phyloP scores from a whole-genome alignment of 2,888 invertebrate genomes.

The Sarcophaga rosellei region DNA sequence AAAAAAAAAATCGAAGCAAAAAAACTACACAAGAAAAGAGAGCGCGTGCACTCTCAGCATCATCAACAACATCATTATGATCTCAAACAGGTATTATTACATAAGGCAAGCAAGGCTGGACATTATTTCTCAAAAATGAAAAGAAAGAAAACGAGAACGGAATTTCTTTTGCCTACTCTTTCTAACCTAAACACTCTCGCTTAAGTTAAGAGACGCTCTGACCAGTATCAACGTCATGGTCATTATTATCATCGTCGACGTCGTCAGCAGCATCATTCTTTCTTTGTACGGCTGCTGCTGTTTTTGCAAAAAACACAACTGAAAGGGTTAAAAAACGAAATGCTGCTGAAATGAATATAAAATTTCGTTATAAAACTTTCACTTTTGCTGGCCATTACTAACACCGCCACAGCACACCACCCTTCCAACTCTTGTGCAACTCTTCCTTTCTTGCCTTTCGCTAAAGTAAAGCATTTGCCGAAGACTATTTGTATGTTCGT shows the following conservation, averaged over 20 bases:
- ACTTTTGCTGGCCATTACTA: constrained; percentile 29
- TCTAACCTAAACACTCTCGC: background rate
- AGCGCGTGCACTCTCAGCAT: constrained; percentile 46
- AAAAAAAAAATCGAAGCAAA: background rate
- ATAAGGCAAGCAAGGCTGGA: constrained; percentile 60
- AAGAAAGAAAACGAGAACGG: background rate
- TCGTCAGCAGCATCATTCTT: constrained; percentile 46
- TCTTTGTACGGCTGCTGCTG: constrained; percentile 10
- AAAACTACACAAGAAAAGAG: background rate
- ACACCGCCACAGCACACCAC: background rate
- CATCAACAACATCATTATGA: constrained; percentile 24
- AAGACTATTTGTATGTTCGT: background rate
- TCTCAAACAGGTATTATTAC: constrained; percentile 61
- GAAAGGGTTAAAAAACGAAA: constrained; percentile 59
- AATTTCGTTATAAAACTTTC: constrained; percentile 54
- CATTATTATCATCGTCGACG: constrained; percentile 74
- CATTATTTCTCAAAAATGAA: background rate
- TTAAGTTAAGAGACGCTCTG: constrained; percentile 4
- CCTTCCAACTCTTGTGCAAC: background rate
- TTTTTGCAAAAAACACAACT: constrained; percentile 40
- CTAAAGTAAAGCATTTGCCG: background rate
- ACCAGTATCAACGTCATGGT: constrained; percentile 73
- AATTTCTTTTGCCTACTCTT: constrained; percentile 14
- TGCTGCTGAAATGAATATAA: constrained; percentile 49
- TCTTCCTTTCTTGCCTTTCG: background rate